Evolutionary conservation across 2,113 vertebrate species (phyloP), one percentile per base, ranked within the genome.

Genomic region (Murina feae): DNA sequence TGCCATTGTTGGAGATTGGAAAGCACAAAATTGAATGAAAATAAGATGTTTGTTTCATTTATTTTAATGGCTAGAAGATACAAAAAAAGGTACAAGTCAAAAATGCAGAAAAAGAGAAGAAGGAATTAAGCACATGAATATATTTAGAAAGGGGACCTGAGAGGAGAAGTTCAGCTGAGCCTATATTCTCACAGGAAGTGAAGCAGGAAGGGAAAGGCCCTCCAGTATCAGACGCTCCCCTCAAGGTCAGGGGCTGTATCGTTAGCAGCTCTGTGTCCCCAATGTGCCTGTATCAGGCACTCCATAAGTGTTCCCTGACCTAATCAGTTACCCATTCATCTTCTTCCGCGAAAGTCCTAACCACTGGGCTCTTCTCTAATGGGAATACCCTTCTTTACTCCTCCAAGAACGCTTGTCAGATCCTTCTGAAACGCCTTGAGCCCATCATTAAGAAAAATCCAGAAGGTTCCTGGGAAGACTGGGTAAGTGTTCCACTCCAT

Each of bases 351-450:
- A 18, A 76, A 80, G 91, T 32, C 37, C n/a, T 66, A 76, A 92
- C 49, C 35, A 69, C 5, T 6, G 6, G 7, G 23, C 23, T 82
- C 63, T 49, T 55, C 72, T 60, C 79, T 94, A 80, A 96, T 35
- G 20, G 21, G 23, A 4, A 30, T 93, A 85, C 35, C 75, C 51
- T 51, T 84, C 55, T 96, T 94, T 81, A 55, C n/a, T 69, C 28
- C n/a, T 80, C 95, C 53, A 92, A 99, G 99, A 97, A 98, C n/a
- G 99, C 99, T 92, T 99, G 99, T 90, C 98, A 99, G 97, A 99
- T 94, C 90, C 98, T 99, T 81, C 97, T 98, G 96, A 98, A 98
- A 95, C 97, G 98, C 44, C 98, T 99, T 32, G 98, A 99, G 93
- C 99, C 99, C 3, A 89, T 99, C 95, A 98, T 99, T 39, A 96